Evolutionary conservation across 2,113 vertebrate species (phyloP), one percentile per base, ranked within the genome.

Genomic region (Hylia prasina): DNA sequence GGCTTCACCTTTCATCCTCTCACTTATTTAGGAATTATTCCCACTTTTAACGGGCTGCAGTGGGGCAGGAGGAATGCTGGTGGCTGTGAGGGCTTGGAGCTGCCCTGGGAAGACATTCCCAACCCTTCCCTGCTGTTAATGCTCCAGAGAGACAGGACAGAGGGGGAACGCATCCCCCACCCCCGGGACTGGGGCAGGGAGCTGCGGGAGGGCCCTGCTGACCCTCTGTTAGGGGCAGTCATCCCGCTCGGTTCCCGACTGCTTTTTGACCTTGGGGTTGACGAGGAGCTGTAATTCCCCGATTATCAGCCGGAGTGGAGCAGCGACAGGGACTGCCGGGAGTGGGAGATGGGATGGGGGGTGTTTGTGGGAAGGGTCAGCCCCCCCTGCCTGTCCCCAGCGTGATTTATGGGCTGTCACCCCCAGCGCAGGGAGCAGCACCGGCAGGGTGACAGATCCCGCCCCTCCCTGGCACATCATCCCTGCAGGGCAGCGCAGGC

Each of bases 61-160:
- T 1, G 0, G 20, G 45, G 20, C 63, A 30, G 89, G 37, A 66
- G 45, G 5, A 44, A 22, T 58, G 56, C 22, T 9, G 57, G 6
- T 2, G 91, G 33, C 42, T 22, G 18, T 39, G 50, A 48, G 45
- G 2, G 3, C n/a, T 28, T 10, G 25, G 92, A 71, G 86, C 47
- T 48, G 50, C 64, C 61, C 39, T 48, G 65, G 37, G 47, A 42
- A 9, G 27, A 18, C 5, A 1, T 6, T 22, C 22, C n/a, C 39
- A 11, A 1, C 3, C 1, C 17, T 51, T 24, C 14, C 4, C 12
- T 44, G 42, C 42, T 21, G 14, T 27, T 22, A 0, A 0, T 1
- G 0, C 42, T 63, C 21, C 47, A 6, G 33, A 21, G 35, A 12
- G 23, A 21, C 0, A 12, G 76, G 45, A 13, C 24, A 45, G 35